phyloP scores from a whole-genome alignment of 2,113 vertebrate genomes.

The Vimba vimba region DNA sequence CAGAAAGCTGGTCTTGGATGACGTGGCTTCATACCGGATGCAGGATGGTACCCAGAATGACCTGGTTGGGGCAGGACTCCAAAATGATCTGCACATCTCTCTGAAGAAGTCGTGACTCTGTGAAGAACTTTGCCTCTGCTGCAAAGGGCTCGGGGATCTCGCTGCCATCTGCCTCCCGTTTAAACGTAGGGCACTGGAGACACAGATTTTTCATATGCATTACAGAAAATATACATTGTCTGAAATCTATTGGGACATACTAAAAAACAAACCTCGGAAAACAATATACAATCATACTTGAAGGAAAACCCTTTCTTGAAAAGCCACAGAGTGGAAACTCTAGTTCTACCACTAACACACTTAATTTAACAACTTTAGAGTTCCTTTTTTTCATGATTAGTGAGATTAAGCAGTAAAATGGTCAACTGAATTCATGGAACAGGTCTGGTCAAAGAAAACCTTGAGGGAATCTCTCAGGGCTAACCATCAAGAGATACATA shows the following conservation, averaged over 20 bases:
- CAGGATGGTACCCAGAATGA: conserved; percentile 94
- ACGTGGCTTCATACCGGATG: conserved; percentile 82
- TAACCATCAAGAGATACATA: not conserved
- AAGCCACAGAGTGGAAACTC: not conserved
- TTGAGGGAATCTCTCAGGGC: not conserved
- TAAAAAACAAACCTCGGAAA: not conserved
- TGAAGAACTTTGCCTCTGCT: conserved; percentile 97
- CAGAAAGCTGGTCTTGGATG: not conserved
- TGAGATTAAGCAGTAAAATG: not conserved
- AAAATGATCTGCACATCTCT: conserved; percentile 96
- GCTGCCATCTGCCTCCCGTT: conserved; percentile 85
- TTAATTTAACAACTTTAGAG: not conserved
- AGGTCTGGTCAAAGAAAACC: not conserved
- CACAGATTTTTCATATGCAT: not conserved
- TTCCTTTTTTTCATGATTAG: conserved; percentile 1
- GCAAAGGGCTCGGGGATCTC: conserved; percentile 91
- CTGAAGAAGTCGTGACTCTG: conserved; percentile 93
- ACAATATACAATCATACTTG: not conserved
- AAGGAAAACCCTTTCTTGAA: not conserved
- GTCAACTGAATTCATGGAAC: not conserved
- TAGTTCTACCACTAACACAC: not conserved
- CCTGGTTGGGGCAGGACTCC: conserved; percentile 97
- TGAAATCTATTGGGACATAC: not conserved
- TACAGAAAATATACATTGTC: not conserved
- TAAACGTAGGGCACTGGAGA: conserved; percentile 90